Conservation (phyloP, 2,888 invertebrate genomes). For the Scaptomyza tumidula region DNA sequence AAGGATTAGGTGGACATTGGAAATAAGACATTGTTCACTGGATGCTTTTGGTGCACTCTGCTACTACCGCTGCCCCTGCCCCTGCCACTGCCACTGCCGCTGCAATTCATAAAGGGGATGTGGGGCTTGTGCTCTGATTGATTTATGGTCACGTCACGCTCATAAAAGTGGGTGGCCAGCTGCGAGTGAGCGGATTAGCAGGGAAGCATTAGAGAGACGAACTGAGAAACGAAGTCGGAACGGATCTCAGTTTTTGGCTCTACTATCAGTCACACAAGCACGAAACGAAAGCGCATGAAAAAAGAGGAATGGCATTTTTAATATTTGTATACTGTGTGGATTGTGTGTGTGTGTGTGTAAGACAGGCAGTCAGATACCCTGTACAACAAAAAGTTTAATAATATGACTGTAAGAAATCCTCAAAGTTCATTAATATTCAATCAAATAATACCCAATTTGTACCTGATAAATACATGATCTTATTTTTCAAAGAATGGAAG, state of each 20-base stretch:
- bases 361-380: slow-evolving; percentile 7
- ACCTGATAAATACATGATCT: too few relatives aligned
- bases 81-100: slow-evolving; percentile 1
- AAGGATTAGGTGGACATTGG: slow-evolving; percentile 42
- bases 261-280: slow-evolving; percentile 57
- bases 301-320: slow-evolving; percentile 1
- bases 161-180: slow-evolving; percentile 49
- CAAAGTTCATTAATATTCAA: too few relatives aligned
- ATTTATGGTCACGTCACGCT: slow-evolving; percentile 69
- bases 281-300: slow-evolving; percentile 9
- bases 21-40: not conserved
- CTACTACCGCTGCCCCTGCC: too few relatives aligned
- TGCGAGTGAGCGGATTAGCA: slow-evolving; percentile 41
- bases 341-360: too few relatives aligned
- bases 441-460: too few relatives aligned
- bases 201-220: not conserved
- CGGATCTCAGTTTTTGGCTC: slow-evolving; percentile 37
- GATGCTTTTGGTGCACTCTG: slow-evolving; percentile 3
- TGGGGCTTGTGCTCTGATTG: slow-evolving; percentile 67
- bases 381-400: too few relatives aligned
- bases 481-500: too few relatives aligned
- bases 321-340: not conserved
- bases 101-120: slow-evolving; percentile 51
- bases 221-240: slow-evolving; percentile 13
- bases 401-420: too few relatives aligned